Evolutionary conservation across 2,113 vertebrate species (phyloP).

Genomic region (Rhinogobius similis): DNA sequence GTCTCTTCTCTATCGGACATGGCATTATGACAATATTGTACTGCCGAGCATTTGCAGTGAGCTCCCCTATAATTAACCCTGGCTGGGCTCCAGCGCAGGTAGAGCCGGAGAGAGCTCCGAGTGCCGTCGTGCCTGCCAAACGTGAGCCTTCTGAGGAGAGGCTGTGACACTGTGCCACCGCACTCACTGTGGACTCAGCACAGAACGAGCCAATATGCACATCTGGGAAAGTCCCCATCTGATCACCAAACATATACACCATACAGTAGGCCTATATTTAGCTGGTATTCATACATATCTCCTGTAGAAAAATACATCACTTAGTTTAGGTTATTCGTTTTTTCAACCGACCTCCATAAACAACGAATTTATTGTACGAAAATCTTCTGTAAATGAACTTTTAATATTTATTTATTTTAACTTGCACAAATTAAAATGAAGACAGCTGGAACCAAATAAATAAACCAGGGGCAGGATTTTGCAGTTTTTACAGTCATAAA

Average conservation of each 20-base stretch:
- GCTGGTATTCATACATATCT: constrained; percentile 14
- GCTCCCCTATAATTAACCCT: constrained; percentile 85
- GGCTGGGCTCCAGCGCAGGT: constrained; percentile 81
- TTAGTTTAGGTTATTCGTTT: too few relatives aligned
- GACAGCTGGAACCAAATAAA: background rate
- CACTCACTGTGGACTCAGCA: constrained; percentile 60
- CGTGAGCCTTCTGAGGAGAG: constrained; percentile 51
- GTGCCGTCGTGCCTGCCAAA: constrained; percentile 81
- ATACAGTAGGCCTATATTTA: constrained; percentile 14
- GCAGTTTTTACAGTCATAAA: background rate
- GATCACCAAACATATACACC: constrained; percentile 12
- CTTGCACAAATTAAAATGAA: too few relatives aligned
- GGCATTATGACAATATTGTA: constrained; percentile 76
- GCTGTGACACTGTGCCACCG: constrained; percentile 75
- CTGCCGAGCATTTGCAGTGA: constrained; percentile 72
- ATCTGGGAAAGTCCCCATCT: constrained; percentile 75
- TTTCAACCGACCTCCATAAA: too few relatives aligned
- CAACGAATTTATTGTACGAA: too few relatives aligned
- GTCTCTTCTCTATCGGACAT: constrained; percentile 76
- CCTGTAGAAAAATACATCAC: constrained; percentile 26
- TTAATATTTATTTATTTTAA: too few relatives aligned
- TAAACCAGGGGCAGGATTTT: background rate
- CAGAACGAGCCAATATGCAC: constrained; percentile 71
- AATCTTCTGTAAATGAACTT: too few relatives aligned
- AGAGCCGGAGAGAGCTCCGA: constrained; percentile 66